phyloP scores from a whole-genome alignment of 1,140 invertebrate species.

The Solenopsis fugax region DNA sequence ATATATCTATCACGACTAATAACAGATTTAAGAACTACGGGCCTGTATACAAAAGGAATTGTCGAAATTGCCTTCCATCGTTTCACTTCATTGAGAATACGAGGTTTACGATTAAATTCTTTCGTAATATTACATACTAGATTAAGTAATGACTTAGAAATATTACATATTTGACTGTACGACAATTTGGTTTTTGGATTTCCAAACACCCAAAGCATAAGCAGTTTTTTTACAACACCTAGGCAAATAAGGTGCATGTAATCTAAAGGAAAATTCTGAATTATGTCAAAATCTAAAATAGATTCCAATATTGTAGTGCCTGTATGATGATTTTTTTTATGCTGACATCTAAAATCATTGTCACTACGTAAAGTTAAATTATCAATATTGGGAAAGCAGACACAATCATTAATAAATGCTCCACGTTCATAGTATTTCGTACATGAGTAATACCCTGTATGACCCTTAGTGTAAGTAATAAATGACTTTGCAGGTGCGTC shows the following conservation, averaged over 20 bases:
- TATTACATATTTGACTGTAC: too few relatives aligned
- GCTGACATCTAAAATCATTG: background rate
- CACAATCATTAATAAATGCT: conserved; percentile 9
- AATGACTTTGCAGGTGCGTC: conserved; percentile 17
- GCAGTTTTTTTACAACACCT: too few relatives aligned
- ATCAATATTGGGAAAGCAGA: conserved; percentile 7
- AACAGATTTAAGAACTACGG: background rate
- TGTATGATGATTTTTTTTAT: background rate
- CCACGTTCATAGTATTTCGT: conserved; percentile 13
- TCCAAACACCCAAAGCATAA: conserved; percentile 18
- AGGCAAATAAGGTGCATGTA: background rate
- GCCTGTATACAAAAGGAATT: too few relatives aligned
- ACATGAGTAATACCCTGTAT: conserved; percentile 3
- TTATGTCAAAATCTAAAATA: background rate
- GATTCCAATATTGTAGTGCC: conserved; percentile 22
- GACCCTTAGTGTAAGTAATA: conserved; percentile 7
- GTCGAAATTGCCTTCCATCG: background rate
- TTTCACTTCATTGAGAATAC: background rate
- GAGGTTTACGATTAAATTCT: background rate
- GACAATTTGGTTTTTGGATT: conserved; percentile 4
- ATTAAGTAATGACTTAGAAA: too few relatives aligned
- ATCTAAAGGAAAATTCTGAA: conserved; percentile 7
- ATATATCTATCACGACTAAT: conserved; percentile 18
- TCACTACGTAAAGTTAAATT: conserved; percentile 23
- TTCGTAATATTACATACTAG: conserved; percentile 11